Conservation (phyloP, 2,113 vertebrate species). For the Ophthalmolycus amberensis region DNA sequence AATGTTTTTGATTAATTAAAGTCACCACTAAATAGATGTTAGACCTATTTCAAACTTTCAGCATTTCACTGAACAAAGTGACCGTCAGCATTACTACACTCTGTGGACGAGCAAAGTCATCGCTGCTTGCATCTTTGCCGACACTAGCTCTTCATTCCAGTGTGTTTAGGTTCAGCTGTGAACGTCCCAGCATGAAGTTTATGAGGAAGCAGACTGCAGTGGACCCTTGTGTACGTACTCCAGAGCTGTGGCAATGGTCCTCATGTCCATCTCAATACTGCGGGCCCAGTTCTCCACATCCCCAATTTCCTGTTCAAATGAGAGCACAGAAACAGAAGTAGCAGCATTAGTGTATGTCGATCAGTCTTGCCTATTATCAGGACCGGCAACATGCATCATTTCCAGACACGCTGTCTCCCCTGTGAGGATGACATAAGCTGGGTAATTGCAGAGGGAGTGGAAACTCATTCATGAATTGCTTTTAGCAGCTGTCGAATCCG, state of each 20-base stretch:
- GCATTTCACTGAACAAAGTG: not conserved
- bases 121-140: constrained; percentile 9
- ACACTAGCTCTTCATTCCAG: constrained; percentile 28
- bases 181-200: not conserved
- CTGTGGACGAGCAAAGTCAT: constrained; percentile 8
- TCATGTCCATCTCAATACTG: constrained; percentile 98
- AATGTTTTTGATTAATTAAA: not conserved
- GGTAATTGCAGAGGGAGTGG: not conserved
- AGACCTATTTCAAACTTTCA: not conserved
- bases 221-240: constrained; percentile 95
- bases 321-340: not conserved
- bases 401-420: not conserved
- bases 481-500: constrained; percentile 28
- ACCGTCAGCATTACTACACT: not conserved
- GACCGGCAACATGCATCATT: not conserved
- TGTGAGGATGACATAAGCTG: not conserved
- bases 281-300: constrained; percentile 98
- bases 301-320: constrained; percentile 89
- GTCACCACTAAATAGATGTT: not conserved
- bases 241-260: constrained; percentile 92
- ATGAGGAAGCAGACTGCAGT: constrained; percentile 88
- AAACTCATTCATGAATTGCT: constrained; percentile 22
- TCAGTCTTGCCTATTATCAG: not conserved
- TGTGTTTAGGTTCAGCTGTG: constrained; percentile 14
- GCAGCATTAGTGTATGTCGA: not conserved